Evolutionary conservation across 2,113 vertebrate species (phyloP).

Genomic region (Orthonyx spaldingii): DNA sequence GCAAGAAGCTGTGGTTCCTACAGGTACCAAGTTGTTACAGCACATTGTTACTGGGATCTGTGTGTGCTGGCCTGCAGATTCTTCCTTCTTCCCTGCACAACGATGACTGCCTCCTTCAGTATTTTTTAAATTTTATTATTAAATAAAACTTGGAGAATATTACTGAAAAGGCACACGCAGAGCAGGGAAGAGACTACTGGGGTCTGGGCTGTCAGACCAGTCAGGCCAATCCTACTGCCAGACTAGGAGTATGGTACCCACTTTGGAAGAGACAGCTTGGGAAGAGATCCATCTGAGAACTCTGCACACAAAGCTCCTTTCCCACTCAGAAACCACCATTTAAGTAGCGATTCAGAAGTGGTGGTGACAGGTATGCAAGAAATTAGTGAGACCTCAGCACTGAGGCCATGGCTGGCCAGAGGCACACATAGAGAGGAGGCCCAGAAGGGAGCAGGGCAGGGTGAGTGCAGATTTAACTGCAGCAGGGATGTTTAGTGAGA

Average conservation of each 20-base stretch:
- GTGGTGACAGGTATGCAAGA: neutral
- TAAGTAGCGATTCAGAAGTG: neutral
- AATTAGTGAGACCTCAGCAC: neutral
- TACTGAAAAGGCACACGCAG: neutral
- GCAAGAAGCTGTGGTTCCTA: neutral
- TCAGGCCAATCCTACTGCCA: neutral
- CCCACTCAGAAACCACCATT: neutral
- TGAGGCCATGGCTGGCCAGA: neutral
- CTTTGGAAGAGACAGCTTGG: neutral
- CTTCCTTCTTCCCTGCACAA: neutral
- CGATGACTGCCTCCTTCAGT: neutral
- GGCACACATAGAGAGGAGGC: neutral
- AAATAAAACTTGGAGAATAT: neutral
- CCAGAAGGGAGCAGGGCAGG: neutral
- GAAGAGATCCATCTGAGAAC: neutral
- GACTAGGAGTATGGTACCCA: too few species aligned
- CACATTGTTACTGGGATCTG: neutral
- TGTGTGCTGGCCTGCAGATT: neutral
- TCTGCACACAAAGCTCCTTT: neutral
- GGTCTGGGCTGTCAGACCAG: neutral
- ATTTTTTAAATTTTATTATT: neutral
- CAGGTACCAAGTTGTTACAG: neutral
- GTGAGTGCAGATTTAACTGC: neutral
- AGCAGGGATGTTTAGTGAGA: neutral
- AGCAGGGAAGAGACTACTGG: neutral